Evolutionary conservation across 2,113 vertebrate species (phyloP), one percentile per base, ranked within the genome.

Genomic region (Panthera uncia): DNA sequence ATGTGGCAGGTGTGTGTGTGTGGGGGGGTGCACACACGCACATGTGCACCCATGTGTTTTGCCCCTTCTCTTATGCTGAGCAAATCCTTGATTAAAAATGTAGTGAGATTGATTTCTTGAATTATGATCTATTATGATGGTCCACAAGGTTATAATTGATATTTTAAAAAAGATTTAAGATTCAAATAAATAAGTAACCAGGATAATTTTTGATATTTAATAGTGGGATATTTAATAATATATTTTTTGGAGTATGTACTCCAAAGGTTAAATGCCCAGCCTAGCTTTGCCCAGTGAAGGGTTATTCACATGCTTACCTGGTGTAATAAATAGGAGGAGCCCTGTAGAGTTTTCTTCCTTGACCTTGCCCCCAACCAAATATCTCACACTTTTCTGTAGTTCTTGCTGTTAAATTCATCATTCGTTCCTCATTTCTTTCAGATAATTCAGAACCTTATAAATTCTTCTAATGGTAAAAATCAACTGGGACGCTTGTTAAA

Each of bases 151-250:
- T 83, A 76, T 71, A 74, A 52, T 45, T 89, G 6, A 66, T 82
- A 36, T 87, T 87, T 74, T 66, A 29, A 9, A 50, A 52, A 55
- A 69, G 65, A 86, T 8, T 3, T 27, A 86, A 80, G 18, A 88
- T 94, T 96, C 57, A 91, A 93, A 96, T 93, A 45, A 94, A 74
- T 66, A 57, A 27, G 33, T 84, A 83, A 96, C 8, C 6, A 31
- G 36, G 36, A 4, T 81, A 85, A 81, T 48, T 89, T 61, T 57
- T 95, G 55, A 65, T 16, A 45, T 45, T 45, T 45, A 45, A 45
- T 50, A 76, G 57, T 63, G 50, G 36, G 23, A 36, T 84, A 76
- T 80, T 83, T 84, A n/a, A 27, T 36, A 41, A 78, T 57, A 3
- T 45, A 65, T 55, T 61, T 71, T 94, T 50, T 31, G 66, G 48